These are phyloP conservation scores for Prunella strophiata DNA, from an alignment of 2,797 vertebrate genomes.

Conservation along the genomic window DNA sequence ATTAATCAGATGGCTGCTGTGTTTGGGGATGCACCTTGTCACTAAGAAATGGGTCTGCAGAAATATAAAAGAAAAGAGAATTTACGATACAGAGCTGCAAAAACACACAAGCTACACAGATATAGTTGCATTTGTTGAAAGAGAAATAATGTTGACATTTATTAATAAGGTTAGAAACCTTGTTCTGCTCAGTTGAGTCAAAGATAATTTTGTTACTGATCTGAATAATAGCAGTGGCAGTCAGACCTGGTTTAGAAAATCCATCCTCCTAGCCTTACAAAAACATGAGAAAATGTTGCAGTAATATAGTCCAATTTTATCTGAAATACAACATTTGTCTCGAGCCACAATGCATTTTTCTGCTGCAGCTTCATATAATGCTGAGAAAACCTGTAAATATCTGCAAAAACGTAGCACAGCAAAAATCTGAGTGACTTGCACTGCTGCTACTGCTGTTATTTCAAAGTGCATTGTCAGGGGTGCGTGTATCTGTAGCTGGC, in stretches of 20 bases:
- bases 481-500: neutral
- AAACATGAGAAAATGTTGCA: neutral
- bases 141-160: neutral
- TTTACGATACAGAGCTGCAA: neutral
- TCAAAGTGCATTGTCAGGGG: neutral
- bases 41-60: neutral
- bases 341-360: neutral
- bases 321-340: neutral
- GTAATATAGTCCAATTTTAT: neutral
- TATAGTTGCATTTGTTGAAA: neutral
- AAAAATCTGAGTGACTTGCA: neutral
- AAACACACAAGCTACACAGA: neutral
- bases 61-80: neutral
- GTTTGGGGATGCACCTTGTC: neutral
- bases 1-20: neutral
- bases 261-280: neutral
- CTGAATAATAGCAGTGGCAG: neutral
- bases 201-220: conserved; percentile 39
- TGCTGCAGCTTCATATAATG: neutral
- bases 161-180: conserved; percentile 23
- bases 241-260: neutral
- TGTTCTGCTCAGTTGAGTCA: neutral
- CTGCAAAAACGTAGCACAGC: neutral
- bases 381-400: neutral
- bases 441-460: neutral